Percentiles rank a stretch among this genome's conserved stretches.
phyloP scores from a whole-genome alignment of 1,140 invertebrate genomes.

The Dendrolimus punctatus region DNA sequence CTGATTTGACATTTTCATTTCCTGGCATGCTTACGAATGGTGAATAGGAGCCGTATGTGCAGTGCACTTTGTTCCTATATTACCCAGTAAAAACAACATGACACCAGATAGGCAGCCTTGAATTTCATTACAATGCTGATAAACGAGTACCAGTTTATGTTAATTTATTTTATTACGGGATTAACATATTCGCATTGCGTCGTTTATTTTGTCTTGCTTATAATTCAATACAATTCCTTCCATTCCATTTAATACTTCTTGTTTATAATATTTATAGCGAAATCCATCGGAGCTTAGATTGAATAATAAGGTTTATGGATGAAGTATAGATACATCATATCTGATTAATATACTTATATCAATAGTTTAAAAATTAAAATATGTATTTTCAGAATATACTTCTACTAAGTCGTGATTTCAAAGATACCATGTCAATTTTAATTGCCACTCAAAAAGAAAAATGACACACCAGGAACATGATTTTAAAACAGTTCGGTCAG shows the following conservation, averaged over 20 bases:
- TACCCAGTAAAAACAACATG: conserved; percentile 27
- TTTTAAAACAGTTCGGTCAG: no score
- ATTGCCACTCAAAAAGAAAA: no score
- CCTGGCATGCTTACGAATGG: conserved; percentile 12
- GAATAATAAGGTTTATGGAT: no score
- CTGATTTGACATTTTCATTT: no score
- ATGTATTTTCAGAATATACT: no score
- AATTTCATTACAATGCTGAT: conserved; percentile 42
- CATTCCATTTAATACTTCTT: neutral
- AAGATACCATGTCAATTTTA: no score
- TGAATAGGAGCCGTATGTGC: conserved; percentile 9
- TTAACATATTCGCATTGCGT: conserved; percentile 29
- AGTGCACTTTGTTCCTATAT: conserved; percentile 20
- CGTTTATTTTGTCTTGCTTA: conserved; percentile 10
- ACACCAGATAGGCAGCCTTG: conserved; percentile 39
- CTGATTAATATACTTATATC: no score
- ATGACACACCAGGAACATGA: no score
- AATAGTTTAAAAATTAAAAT: no score
- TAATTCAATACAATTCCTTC: conserved; percentile 5
- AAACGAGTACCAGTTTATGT: conserved; percentile 37
- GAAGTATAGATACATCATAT: no score
- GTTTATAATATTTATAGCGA: neutral
- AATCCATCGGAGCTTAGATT: no score
- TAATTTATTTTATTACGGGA: conserved; percentile 43
- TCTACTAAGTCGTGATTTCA: no score